Conservation (phyloP, 2,113 vertebrate species). For the Myotis brandtii region DNA sequence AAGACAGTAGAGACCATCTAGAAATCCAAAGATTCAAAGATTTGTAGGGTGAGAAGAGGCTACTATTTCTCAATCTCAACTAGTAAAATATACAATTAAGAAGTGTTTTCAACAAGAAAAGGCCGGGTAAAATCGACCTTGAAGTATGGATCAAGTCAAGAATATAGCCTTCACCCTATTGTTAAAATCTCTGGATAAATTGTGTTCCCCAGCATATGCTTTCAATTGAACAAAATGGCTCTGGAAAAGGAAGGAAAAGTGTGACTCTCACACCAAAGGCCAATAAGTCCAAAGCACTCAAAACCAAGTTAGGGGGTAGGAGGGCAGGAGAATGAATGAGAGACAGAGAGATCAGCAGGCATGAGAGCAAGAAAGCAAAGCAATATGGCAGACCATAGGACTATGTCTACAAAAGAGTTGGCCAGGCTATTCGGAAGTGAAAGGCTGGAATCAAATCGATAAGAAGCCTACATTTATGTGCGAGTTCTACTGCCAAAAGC, state of each 20-base stretch:
- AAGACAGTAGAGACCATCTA: neutral
- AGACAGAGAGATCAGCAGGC: neutral
- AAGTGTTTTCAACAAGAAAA: neutral
- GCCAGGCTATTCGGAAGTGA: neutral
- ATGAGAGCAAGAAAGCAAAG: slow-evolving; percentile 19
- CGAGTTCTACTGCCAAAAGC: neutral
- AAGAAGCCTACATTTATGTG: neutral
- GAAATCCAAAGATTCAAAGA: neutral
- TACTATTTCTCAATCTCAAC: slow-evolving; percentile 19
- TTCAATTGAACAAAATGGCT: slow-evolving; percentile 26
- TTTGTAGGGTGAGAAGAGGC: neutral
- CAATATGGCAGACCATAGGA: neutral
- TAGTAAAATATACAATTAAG: slow-evolving; percentile 24
- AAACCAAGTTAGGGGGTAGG: neutral
- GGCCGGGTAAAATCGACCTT: neutral
- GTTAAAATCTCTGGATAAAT: slow-evolving; percentile 27
- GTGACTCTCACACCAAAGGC: neutral
- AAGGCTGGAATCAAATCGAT: neutral
- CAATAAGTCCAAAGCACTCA: neutral
- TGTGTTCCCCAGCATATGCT: neutral
- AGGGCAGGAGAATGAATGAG: neutral
- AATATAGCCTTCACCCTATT: neutral
- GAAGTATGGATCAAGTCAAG: neutral
- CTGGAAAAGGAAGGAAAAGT: neutral
- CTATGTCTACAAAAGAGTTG: neutral